Percentiles rank a stretch among this genome's conserved stretches.
Conservation (phyloP, 2,888 invertebrate species). For the Thecophora atra region DNA sequence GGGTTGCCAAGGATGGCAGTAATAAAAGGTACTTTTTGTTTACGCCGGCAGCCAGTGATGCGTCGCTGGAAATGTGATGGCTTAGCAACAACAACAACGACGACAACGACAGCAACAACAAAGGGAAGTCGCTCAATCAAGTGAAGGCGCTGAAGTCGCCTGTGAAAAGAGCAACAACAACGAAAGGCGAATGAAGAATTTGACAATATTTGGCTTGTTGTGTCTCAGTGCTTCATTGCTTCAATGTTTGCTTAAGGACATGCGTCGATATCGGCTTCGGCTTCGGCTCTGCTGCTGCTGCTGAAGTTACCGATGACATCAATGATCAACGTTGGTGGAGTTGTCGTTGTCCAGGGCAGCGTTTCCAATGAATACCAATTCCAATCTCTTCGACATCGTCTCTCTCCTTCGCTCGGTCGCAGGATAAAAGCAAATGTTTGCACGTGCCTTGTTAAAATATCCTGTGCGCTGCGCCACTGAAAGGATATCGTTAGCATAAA, state of each 20-base stretch:
- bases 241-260: conserved; percentile 33
- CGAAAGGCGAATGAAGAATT: not conserved
- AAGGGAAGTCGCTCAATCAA: not conserved
- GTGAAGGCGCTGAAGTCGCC: not conserved
- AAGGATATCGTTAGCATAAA: conserved; percentile 33
- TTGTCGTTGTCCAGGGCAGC: not conserved
- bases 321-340: not conserved
- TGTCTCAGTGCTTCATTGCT: not conserved
- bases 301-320: not conserved
- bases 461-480: not conserved
- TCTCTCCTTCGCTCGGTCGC: not conserved
- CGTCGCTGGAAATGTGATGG: conserved; percentile 3
- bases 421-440: conserved; percentile 27
- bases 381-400: conserved; percentile 21
- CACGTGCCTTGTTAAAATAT: conserved; percentile 36
- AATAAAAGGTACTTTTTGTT: conserved; percentile 31
- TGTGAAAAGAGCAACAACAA: conserved; percentile 28
- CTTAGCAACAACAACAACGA: conserved; percentile 23
- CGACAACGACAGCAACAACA: conserved; percentile 21
- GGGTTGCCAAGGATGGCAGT: conserved; percentile 21
- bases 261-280: not conserved
- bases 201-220: conserved; percentile 11
- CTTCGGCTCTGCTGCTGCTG: not conserved
- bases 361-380: conserved; percentile 25
- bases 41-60: conserved; percentile 29